Evolutionary conservation across 1,140 invertebrate species (phyloP), one percentile per base, ranked within the genome.

Genomic region (Pomacea maculata): DNA sequence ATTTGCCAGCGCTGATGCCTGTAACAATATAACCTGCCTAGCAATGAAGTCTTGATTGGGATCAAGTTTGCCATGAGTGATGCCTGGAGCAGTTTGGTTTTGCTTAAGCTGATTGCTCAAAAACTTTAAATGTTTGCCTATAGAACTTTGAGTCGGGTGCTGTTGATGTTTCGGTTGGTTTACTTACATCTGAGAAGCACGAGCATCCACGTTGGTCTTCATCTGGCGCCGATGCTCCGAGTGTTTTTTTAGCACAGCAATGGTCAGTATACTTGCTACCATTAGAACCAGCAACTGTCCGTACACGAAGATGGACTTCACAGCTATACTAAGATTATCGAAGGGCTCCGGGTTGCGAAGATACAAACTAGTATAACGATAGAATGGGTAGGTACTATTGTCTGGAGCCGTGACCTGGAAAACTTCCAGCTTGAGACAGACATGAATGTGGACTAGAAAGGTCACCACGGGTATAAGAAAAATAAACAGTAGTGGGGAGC

Each of bases 341-440:
- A 73, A 73, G 10, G 34, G 52, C 10, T 54, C 25, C 2, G 71
- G 71, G 52, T 73, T 21, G 15, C 34, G 71, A 10, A 45, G 29
- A 45, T 73, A 73, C 8, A 54, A 3, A 7, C 19, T 52, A 21
- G 71, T 73, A 52, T 45, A 73, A 52, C 71, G 71, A 29, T 73
- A 73, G 25, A 3, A 57, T 10, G 25, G 14, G 29, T 21, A 45
- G 12, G 71, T 73, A 6, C 52, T 73, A 29, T 73, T 73, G 29
- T 54, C 71, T 45, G 25, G 25, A 0, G n/a, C 71, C 52, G 12
- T 52, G 19, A n/a, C 67, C 67, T 17, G 12, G n/a, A 8, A n/a
- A 25, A 70, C 67, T 52, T 73, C 71, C 71, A 73, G 71, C 71
- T 73, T 73, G 12, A 73, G 71, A 21, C 25, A 29, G 71, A 73